Evolutionary conservation across 2,797 vertebrate genomes (phyloP).

Genomic region (Propithecus deckenii): DNA sequence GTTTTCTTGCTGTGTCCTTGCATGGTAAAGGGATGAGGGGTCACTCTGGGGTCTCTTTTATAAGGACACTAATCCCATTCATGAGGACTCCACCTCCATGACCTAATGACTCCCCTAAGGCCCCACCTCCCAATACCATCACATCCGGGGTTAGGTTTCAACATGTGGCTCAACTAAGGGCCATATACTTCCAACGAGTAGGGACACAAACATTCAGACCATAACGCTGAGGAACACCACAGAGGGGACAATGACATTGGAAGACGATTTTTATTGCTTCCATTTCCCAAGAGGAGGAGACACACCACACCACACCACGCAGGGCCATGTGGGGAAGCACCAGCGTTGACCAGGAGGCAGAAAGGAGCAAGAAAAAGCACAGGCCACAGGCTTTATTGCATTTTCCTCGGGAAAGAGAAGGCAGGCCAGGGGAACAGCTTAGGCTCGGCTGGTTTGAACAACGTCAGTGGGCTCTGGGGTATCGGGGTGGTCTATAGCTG

Average conservation of each 20-base stretch:
- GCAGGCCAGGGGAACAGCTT: background rate
- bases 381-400: background rate
- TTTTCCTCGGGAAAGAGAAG: background rate
- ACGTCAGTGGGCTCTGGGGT: background rate
- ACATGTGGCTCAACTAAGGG: too few species aligned
- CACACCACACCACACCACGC: accelerated
- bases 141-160: too few species aligned
- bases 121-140: background rate
- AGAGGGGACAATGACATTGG: background rate
- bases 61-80: background rate
- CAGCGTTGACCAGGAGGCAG: background rate
- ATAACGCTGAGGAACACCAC: background rate
- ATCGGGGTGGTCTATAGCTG: background rate
- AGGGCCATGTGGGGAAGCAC: background rate
- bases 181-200: too few species aligned
- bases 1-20: background rate
- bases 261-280: background rate
- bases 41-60: background rate
- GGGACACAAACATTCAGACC: background rate
- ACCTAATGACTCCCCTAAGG: too few species aligned
- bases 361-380: background rate
- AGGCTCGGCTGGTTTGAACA: background rate
- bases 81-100: background rate
- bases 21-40: background rate
- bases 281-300: background rate